phyloP scores from a whole-genome alignment of 1,140 invertebrate species.

The Tetramorium parvispinum region DNA sequence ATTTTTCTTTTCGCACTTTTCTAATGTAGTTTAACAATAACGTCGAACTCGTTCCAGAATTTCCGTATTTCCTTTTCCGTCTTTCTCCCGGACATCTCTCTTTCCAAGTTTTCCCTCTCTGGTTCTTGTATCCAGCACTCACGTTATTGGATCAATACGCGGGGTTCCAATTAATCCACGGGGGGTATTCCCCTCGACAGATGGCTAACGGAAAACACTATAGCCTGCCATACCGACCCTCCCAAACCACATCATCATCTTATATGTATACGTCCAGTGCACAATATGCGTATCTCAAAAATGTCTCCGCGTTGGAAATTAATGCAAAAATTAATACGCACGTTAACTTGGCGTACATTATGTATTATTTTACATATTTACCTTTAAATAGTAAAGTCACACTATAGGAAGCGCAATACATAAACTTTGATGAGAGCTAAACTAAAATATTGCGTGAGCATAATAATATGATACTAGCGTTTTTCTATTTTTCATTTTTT shows the following conservation, averaged over 20 bases:
- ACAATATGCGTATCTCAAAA: background rate
- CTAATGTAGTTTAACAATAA: constrained; percentile 6
- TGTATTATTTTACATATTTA: constrained; percentile 1
- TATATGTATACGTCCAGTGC: constrained; percentile 17
- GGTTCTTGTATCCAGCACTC: constrained; percentile 68
- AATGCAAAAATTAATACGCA: background rate
- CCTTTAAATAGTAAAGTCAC: background rate
- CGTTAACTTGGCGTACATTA: background rate
- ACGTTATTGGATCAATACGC: constrained; percentile 81
- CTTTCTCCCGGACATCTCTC: constrained; percentile 55
- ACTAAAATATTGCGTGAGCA: constrained; percentile 1
- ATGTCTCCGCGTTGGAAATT: background rate
- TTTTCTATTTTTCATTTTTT: background rate
- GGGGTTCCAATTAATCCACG: constrained; percentile 80
- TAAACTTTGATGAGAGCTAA: background rate
- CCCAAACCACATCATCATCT: constrained; percentile 44
- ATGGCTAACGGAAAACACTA: constrained; percentile 77
- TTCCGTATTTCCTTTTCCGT: constrained; percentile 24
- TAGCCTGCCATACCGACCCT: constrained; percentile 68
- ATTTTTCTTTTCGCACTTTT: background rate
- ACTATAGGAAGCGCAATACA: background rate
- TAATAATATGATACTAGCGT: background rate
- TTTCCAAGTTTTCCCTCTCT: constrained; percentile 55
- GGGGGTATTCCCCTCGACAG: constrained; percentile 77
- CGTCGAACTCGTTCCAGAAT: background rate